Percentiles rank a stretch among this genome's conserved stretches.
Evolutionary conservation across 2,888 invertebrate species (phyloP).

Genomic region (Amiota mariae): DNA sequence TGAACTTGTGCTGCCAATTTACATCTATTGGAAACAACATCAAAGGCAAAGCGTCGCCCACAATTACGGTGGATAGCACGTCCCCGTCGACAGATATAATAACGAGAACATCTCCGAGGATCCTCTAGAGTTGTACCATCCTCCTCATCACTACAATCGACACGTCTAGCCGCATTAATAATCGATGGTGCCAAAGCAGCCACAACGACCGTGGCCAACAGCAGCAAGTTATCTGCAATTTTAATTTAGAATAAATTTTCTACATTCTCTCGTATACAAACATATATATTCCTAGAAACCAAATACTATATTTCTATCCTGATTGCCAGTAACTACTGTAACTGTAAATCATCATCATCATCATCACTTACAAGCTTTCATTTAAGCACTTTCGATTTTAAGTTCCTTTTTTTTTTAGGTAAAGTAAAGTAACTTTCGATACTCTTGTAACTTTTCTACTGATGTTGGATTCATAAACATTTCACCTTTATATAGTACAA

Average conservation of each 20-base stretch:
- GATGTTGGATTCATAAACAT: background rate
- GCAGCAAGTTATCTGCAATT: constrained; percentile 41
- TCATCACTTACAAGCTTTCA: constrained; percentile 53
- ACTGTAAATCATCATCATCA: background rate
- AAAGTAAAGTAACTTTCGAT: background rate
- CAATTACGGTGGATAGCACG: constrained; percentile 42
- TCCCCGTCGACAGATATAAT: constrained; percentile 41
- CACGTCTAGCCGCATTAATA: constrained; percentile 32
- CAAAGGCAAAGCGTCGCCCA: constrained; percentile 38
- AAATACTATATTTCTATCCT: background rate
- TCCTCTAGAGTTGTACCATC: constrained; percentile 40
- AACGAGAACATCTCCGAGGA: constrained; percentile 40
- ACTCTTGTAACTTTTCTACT: constrained; percentile 20
- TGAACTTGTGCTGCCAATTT: constrained; percentile 37
- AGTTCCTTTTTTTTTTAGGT: background rate
- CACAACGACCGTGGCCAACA: constrained; percentile 44
- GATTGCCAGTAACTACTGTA: background rate
- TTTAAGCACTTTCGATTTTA: constrained; percentile 15
- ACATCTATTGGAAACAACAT: constrained; percentile 37
- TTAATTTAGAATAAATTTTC: background rate
- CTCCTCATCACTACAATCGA: constrained; percentile 36
- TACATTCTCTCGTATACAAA: background rate
- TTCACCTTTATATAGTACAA: constrained; percentile 4
- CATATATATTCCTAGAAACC: background rate
- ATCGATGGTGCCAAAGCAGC: constrained; percentile 22